These are phyloP conservation scores for Drosophila bifasciata DNA, from an alignment of 1,140 invertebrate species.

Conservation along the genomic window DNA sequence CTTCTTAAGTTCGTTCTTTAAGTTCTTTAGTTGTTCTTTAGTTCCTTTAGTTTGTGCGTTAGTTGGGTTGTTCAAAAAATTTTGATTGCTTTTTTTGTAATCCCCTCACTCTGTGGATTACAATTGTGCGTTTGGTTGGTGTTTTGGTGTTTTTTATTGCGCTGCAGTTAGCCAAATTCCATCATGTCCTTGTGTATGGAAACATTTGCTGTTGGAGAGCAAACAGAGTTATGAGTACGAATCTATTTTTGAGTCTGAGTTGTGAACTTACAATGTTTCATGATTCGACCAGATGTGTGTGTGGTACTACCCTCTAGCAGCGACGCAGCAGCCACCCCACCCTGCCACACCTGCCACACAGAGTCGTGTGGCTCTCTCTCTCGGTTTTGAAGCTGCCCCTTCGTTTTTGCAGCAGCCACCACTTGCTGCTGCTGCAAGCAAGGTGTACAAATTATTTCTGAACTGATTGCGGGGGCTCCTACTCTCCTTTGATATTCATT, in stretches of 20 bases:
- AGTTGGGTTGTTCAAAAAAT: too few species aligned
- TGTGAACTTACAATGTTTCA: constrained; percentile 35
- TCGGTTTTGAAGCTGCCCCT: background rate
- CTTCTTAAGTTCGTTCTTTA: background rate
- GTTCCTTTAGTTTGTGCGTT: too few species aligned
- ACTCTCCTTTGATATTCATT: too few species aligned
- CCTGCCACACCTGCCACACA: background rate
- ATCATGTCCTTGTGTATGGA: constrained; percentile 79
- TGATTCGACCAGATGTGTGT: constrained; percentile 20
- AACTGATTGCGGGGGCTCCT: background rate
- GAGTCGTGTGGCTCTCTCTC: background rate
- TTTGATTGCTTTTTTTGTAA: background rate
- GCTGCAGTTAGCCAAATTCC: constrained; percentile 72
- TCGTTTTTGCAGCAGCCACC: background rate
- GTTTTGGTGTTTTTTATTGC: too few species aligned
- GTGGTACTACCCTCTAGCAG: constrained; percentile 2
- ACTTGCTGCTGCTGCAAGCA: too few species aligned
- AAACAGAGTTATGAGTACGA: too few species aligned
- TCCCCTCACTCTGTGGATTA: background rate
- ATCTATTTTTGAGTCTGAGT: background rate
- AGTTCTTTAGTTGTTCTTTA: background rate
- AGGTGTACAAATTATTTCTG: background rate
- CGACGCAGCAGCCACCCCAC: too few species aligned
- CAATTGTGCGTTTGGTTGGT: too few species aligned
- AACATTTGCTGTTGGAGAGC: constrained; percentile 61